phyloP scores from a whole-genome alignment of 2,797 vertebrate genomes.

The Platyrinchus mystaceus region DNA sequence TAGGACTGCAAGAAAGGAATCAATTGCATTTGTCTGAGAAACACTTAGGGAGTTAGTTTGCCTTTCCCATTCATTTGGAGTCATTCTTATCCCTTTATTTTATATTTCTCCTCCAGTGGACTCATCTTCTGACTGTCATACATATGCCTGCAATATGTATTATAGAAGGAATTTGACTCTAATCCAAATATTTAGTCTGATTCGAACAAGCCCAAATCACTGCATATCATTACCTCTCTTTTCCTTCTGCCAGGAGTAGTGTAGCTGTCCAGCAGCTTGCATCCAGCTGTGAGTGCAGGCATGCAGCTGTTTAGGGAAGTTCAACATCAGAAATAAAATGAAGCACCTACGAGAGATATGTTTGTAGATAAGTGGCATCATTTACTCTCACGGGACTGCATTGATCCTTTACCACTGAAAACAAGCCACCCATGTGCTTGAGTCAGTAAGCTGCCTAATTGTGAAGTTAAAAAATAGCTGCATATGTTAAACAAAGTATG shows the following conservation, averaged over 20 bases:
- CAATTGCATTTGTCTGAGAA: background rate
- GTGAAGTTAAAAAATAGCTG: background rate
- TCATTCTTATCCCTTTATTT: background rate
- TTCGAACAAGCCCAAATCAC: background rate
- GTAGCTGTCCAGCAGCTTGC: conserved; percentile 33
- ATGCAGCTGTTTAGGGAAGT: background rate
- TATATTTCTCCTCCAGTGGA: background rate
- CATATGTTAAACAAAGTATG: accelerated
- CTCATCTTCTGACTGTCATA: background rate
- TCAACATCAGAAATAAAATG: background rate
- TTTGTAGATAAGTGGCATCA: background rate
- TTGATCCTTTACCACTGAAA: background rate
- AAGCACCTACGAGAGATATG: background rate
- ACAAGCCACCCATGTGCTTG: background rate
- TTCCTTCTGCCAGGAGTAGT: background rate
- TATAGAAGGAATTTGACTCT: conserved; percentile 25
- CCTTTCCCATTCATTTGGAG: background rate
- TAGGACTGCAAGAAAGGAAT: background rate
- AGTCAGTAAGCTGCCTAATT: background rate
- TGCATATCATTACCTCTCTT: conserved; percentile 33
- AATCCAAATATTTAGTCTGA: conserved; percentile 70
- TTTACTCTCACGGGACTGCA: background rate
- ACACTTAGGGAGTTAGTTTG: background rate
- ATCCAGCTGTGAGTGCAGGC: conserved; percentile 27
- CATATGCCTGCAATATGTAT: conserved; percentile 20